Evolutionary conservation across 2,888 invertebrate genomes (phyloP), one percentile per base, ranked within the genome.

Genomic region (Cepaea hortensis): DNA sequence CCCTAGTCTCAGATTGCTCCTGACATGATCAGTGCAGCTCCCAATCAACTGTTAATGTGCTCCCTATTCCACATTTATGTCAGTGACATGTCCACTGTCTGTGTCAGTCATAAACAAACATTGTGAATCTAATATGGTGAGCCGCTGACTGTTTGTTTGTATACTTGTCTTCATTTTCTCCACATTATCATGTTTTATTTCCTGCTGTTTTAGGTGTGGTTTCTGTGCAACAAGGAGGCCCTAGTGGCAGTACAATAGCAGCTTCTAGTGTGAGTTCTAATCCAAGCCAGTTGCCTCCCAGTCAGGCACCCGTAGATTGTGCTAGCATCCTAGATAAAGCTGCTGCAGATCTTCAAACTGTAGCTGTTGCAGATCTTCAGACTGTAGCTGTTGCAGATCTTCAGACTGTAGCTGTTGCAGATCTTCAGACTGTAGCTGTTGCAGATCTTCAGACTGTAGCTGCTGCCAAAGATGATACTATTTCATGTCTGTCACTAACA

Each of bases 401-500:
- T 35, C 65, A 62, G 5, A 9, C 55, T 50, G 90, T 90, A 55
- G 6, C 55, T 55, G 55, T 11, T 55, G 55, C 55, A 0, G 11
- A 55, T 9, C 6, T 6, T 55, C 7, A 55, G 6, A 55, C 55
- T 11, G 55, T 55, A 55, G 55, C 55, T 75, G 61, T 82, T 77
- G 87, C 85, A 55, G 55, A 65, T 9, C 48, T 87, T 35, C 65
- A 62, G 5, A 9, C 65, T 50, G 90, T 90, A 75, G 18, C 35
- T 46, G 48, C 48, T 15, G 13, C 18, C 76, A 65, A n/a, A 62
- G 62, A 11, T 92, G 61, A 90, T 91, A 68, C 88, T 87, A 18
- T 77, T 90, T 73, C 87, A 80, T 2, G 55, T 55, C n/a, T 77
- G 72, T 61, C 85, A 35, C 73, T 65, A 62, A 55, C 89, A 13